Percentiles rank a stretch among this genome's conserved stretches.
phyloP scores from a whole-genome alignment of 2,797 vertebrate genomes.

The Tragelaphus eurycerus region DNA sequence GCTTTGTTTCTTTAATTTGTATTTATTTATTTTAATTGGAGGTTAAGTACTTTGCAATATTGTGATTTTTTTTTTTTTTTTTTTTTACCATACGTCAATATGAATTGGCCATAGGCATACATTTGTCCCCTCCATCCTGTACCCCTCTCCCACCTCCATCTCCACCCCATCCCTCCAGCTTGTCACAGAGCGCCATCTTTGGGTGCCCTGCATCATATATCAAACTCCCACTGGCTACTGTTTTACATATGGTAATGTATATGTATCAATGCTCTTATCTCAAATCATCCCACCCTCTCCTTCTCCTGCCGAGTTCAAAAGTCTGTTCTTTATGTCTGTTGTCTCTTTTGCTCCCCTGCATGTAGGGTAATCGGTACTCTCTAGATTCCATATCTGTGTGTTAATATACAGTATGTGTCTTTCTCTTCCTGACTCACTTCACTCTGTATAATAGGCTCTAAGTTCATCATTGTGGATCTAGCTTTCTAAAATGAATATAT shows the following conservation, averaged over 20 bases:
- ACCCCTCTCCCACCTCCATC: neutral
- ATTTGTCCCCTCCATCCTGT: neutral
- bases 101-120: neutral
- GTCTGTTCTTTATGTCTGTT: neutral
- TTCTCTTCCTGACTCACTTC: neutral
- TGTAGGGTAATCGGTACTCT: neutral
- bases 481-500: neutral
- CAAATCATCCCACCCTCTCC: neutral
- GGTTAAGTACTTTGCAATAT: neutral
- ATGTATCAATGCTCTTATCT: neutral
- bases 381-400: neutral
- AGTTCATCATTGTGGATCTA: neutral
- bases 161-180: neutral
- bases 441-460: neutral
- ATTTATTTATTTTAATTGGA: neutral
- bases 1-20: neutral
- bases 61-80: neutral
- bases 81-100: neutral
- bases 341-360: neutral
- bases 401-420: neutral
- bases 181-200: neutral
- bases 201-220: neutral
- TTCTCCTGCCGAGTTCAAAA: neutral
- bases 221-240: neutral
- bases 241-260: neutral